phyloP scores from a whole-genome alignment of 2,113 vertebrate species.

The Gymnogyps californianus region DNA sequence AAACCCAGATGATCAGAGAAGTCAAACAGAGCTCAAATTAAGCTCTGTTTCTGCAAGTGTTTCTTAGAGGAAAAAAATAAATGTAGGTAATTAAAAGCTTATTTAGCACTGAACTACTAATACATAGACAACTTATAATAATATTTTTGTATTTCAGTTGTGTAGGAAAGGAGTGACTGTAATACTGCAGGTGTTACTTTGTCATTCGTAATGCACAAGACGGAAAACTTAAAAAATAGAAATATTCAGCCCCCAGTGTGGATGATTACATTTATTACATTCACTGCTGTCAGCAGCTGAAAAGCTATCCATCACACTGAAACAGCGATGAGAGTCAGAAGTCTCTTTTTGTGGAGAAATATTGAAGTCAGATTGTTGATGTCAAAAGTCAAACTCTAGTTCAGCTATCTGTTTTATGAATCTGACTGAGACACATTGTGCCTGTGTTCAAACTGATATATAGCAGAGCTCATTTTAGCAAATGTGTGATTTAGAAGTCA shows the following conservation, averaged over 20 bases:
- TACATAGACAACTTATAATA: conserved; percentile 74
- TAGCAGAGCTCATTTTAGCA: conserved; percentile 80
- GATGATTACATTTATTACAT: conserved; percentile 75
- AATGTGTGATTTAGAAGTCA: conserved; percentile 82
- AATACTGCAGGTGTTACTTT: conserved; percentile 74
- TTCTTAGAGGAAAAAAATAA: conserved; percentile 68
- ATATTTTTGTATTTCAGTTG: conserved; percentile 72
- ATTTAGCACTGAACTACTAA: conserved; percentile 68
- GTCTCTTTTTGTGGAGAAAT: conserved; percentile 77
- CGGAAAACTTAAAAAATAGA: conserved; percentile 68
- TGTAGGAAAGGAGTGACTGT: conserved; percentile 50
- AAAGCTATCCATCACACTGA: conserved; percentile 77
- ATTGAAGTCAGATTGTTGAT: conserved; percentile 85
- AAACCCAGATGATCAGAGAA: conserved; percentile 78
- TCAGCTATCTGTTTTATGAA: conserved; percentile 82
- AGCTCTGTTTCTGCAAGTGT: conserved; percentile 72
- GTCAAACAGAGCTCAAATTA: conserved; percentile 79
- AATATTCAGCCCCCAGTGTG: conserved; percentile 64
- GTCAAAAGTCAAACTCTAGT: conserved; percentile 82
- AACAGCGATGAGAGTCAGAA: conserved; percentile 74
- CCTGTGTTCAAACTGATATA: conserved; percentile 79
- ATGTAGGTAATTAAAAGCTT: conserved; percentile 76
- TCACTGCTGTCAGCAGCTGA: conserved; percentile 75
- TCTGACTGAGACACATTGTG: conserved; percentile 82
- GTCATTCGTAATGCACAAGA: conserved; percentile 67